Base-by-base conservation (phyloP, 2,888 invertebrate genomes). In the Trichopoda pennipes region DNA sequence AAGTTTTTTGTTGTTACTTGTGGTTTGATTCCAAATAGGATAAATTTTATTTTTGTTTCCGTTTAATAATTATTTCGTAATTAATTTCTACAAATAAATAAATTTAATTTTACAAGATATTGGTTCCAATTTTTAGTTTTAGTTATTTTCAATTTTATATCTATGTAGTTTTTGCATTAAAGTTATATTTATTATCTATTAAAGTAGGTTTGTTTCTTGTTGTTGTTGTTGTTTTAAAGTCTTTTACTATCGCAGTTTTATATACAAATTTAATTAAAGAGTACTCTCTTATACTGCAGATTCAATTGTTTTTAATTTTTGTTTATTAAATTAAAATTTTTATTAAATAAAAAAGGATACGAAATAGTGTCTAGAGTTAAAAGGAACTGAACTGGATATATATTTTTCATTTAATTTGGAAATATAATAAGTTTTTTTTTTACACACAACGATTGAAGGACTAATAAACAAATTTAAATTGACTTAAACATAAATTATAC, bases 321-420 rank as follows among this genome's bases (percentile, higher is more conserved):
- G n/a, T n/a, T n/a, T 69, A 69, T 44, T 58, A 51, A 72, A 28
- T 28, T 44, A 72, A 64, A 61, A 44, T 32, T 19, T 35, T 32
- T 17, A 17, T 35, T 55, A 1, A 53, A 28, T 44, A 58, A 74
- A 53, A n/a, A 80, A 60, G 49, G 42, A 58, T 64, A 64, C 56
- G 64, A 51, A 70, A 55, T 58, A 76, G 61, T 72, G 68, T 76
- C 76, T 76, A 76, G 53, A 42, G 32, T 73, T 19, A 55, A 63
- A 64, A 76, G 72, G 72, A 81, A 76, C 72, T 75, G 51, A 70
- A 49, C 55, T 56, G 80, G 69, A 68, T 55, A 76, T 53, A 51
- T 38, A 10, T 61, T 16, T 55, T 14, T 56, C 1, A 63, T 44
- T 19, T 9, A 42, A 32, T 12, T 51, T 16, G n/a, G 42, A 49